phyloP scores from a whole-genome alignment of 2,113 vertebrate genomes.

The Dicaeum eximium region DNA sequence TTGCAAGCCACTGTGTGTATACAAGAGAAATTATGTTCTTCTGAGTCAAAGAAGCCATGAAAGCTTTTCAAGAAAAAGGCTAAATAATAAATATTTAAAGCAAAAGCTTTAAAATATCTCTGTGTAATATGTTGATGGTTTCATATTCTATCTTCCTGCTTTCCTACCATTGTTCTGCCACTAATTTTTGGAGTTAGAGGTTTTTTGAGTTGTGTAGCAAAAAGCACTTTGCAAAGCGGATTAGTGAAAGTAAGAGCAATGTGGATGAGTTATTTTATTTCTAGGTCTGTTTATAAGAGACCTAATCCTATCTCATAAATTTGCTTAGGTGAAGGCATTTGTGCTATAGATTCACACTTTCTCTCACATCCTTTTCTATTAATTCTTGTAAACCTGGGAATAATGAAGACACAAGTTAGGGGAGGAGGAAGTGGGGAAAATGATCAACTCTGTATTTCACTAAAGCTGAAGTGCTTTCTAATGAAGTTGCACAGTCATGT shows the following conservation, averaged over 20 bases:
- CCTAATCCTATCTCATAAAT: neutral
- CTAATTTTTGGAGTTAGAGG: neutral
- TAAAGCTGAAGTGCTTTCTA: neutral
- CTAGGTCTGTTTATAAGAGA: neutral
- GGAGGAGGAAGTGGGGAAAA: neutral
- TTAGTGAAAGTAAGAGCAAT: neutral
- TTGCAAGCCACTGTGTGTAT: neutral
- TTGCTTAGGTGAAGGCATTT: neutral
- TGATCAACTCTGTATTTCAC: neutral
- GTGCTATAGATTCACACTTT: neutral
- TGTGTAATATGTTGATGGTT: neutral
- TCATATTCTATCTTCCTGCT: neutral
- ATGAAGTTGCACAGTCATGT: neutral
- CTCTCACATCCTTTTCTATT: neutral
- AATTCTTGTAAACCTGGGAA: neutral
- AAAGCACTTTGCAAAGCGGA: neutral
- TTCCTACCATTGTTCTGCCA: neutral
- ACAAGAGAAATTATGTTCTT: neutral
- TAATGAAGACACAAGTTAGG: neutral
- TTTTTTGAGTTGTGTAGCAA: neutral
- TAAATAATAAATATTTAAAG: constrained; percentile 25
- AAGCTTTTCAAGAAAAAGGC: constrained; percentile 7
- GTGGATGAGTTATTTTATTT: neutral
- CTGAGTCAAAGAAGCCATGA: neutral
- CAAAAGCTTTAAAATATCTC: neutral